These are phyloP conservation scores for Wasmannia auropunctata DNA, from an alignment of 1,140 invertebrate species.

Conservation along the genomic window DNA sequence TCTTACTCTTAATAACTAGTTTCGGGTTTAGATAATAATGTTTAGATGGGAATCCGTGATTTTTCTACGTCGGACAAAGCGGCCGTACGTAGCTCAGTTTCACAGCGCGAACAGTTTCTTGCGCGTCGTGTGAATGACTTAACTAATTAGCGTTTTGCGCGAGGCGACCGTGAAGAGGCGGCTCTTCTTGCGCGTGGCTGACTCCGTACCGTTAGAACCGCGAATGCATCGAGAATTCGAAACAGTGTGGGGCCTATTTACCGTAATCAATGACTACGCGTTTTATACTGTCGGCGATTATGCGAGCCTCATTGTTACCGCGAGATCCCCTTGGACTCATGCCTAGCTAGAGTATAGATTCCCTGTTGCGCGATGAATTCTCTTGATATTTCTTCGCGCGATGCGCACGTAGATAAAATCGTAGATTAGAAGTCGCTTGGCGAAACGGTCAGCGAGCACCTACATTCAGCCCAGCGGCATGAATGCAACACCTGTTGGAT, in stretches of 20 bases:
- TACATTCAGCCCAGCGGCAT: constrained; percentile 13
- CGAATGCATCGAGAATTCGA: constrained; percentile 63
- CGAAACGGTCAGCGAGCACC: constrained; percentile 34
- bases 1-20: constrained; percentile 4
- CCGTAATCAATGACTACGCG: constrained; percentile 65
- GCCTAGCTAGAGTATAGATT: constrained; percentile 13
- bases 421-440: constrained; percentile 17
- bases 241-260: constrained; percentile 69
- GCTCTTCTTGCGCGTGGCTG: constrained; percentile 44
- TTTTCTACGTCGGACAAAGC: constrained; percentile 13
- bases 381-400: constrained; percentile 33
- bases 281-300: constrained; percentile 36
- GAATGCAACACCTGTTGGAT: constrained; percentile 28
- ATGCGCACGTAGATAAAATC: constrained; percentile 17
- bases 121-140: constrained; percentile 52
- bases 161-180: constrained; percentile 45
- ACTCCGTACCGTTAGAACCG: constrained; percentile 58
- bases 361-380: constrained; percentile 22
- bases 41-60: neutral
- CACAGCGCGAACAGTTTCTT: neutral
- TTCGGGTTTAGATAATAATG: neutral
- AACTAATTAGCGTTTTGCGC: constrained; percentile 64
- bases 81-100: neutral
- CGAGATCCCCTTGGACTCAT: neutral
- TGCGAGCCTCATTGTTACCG: constrained; percentile 49